Percentiles rank a stretch among this genome's conserved stretches.
These are phyloP conservation scores for Pseudorasbora parva DNA, from an alignment of 2,113 vertebrate species.

Conservation along the genomic window DNA sequence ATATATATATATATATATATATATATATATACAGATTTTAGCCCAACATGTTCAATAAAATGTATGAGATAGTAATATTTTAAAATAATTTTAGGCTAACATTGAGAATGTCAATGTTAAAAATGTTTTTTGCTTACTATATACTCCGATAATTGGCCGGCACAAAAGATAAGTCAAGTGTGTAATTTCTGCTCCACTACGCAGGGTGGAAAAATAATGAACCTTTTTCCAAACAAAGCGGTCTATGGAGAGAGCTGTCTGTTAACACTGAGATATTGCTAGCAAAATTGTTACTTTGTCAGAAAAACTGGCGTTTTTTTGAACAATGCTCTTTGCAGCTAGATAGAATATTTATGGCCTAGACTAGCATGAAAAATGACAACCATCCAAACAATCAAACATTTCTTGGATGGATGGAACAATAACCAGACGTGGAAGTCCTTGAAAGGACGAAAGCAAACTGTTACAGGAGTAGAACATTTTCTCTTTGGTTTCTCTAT, in stretches of 20 bases:
- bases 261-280: background rate
- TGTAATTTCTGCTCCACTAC: background rate
- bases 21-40: too few species aligned
- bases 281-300: background rate
- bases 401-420: background rate
- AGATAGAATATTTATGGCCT: background rate
- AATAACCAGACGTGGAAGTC: background rate
- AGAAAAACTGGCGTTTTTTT: background rate
- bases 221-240: background rate
- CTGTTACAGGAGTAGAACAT: background rate
- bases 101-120: background rate
- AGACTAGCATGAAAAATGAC: too few species aligned
- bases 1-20: too few species aligned
- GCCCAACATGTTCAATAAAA: background rate
- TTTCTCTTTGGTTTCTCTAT: conserved; percentile 16
- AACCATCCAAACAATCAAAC: background rate
- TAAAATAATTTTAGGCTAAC: background rate
- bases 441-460: background rate
- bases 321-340: background rate
- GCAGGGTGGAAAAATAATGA: background rate
- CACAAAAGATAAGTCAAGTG: background rate
- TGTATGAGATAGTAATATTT: background rate
- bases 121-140: background rate
- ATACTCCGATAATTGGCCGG: background rate
- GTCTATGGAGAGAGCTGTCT: background rate